A percentile compares a stretch with the other conserved stretches of the same genome.
Evolutionary conservation across 2,797 vertebrate species (phyloP).

Genomic region (Sardinella longiceps): DNA sequence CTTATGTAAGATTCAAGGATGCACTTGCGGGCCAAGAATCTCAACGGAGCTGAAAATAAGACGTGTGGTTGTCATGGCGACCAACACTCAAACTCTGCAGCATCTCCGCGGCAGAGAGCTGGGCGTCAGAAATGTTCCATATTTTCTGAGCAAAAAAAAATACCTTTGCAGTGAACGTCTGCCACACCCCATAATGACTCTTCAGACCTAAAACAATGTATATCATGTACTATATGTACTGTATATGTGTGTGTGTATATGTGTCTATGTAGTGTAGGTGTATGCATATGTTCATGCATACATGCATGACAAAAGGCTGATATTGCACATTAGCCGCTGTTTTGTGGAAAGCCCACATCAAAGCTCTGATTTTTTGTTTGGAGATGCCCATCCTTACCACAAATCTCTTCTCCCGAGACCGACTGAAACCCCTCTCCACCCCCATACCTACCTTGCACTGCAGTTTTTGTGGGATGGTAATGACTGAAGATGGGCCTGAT

Average conservation of each 20-base stretch:
- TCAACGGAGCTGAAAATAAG: slow-evolving; percentile 39
- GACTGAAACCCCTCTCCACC: slow-evolving; percentile 18
- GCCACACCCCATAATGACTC: background rate
- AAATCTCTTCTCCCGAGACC: background rate
- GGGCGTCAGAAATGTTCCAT: slow-evolving; percentile 8
- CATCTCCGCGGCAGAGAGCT: slow-evolving; percentile 20
- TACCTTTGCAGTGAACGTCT: background rate
- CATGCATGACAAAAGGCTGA: background rate
- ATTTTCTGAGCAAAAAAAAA: background rate
- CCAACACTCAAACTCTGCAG: slow-evolving; percentile 35
- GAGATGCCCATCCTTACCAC: slow-evolving; percentile 1
- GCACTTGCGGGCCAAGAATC: slow-evolving; percentile 31
- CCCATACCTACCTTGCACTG: background rate
- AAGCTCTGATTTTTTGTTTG: background rate
- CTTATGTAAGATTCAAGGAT: slow-evolving; percentile 43
- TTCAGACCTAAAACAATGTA: background rate
- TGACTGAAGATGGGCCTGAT: slow-evolving; percentile 29
- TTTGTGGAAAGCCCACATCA: background rate
- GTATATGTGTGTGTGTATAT: too few relatives aligned
- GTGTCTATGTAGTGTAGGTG: too few relatives aligned
- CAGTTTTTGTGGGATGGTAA: slow-evolving; percentile 20
- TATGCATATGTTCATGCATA: too few relatives aligned
- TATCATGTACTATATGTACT: too few relatives aligned
- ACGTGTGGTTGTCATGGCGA: slow-evolving; percentile 44
- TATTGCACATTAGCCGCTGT: background rate